Conservation (phyloP, 1,140 invertebrate genomes). For the Macrostomum lignano region DNA sequence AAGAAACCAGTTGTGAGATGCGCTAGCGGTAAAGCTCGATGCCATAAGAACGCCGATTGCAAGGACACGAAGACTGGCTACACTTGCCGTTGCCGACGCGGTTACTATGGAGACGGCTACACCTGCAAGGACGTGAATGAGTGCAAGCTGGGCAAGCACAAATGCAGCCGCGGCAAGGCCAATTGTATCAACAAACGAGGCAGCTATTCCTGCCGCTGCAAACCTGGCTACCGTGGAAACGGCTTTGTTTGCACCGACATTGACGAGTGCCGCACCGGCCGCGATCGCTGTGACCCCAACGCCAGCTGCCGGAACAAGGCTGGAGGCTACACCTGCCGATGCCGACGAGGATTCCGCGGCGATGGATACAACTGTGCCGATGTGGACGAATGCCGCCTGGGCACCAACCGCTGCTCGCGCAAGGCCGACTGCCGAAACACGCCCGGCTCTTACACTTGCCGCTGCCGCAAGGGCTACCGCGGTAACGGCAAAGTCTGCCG, state of each 20-base stretch:
- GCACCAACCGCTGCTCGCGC: constrained; percentile 6
- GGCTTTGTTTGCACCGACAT: constrained; percentile 33
- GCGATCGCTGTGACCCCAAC: neutral
- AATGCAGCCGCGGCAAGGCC: constrained; percentile 46
- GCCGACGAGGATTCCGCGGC: constrained; percentile 7
- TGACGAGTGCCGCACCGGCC: constrained; percentile 49
- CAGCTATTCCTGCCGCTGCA: constrained; percentile 21
- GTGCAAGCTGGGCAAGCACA: constrained; percentile 40
- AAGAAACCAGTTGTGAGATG: no score
- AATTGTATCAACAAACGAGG: constrained; percentile 41
- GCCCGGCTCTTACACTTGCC: constrained; percentile 3
- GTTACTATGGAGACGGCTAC: constrained; percentile 6
- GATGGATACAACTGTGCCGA: constrained; percentile 9
- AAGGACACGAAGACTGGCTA: constrained; percentile 6
- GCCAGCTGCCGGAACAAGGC: constrained; percentile 6
- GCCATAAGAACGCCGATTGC: constrained; percentile 8
- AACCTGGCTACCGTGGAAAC: constrained; percentile 11
- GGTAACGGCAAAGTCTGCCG: neutral
- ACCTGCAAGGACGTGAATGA: constrained; percentile 33
- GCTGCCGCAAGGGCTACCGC: neutral
- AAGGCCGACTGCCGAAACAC: constrained; percentile 8
- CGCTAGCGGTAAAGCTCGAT: constrained; percentile 4
- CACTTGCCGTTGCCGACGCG: constrained; percentile 4
- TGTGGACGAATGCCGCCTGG: constrained; percentile 8
- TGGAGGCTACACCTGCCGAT: constrained; percentile 7